A percentile compares a stretch with the other conserved stretches of the same genome.
Conservation (phyloP, 2,113 vertebrate genomes). For the Geococcyx californianus region DNA sequence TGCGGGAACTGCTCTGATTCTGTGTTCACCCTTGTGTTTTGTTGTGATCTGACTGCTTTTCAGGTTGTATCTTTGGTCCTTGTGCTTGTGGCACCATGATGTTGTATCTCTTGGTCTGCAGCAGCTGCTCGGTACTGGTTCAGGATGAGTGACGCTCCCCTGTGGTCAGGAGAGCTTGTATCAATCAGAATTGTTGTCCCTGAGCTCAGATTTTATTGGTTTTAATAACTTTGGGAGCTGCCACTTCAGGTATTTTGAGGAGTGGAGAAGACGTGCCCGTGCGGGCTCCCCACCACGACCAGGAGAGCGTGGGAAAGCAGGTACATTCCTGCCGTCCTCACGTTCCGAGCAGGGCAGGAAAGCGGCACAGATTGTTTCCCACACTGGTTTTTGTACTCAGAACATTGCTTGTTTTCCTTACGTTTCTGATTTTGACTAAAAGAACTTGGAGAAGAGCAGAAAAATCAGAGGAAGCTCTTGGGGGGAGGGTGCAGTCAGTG, state of each 20-base stretch:
- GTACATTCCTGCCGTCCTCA: not conserved
- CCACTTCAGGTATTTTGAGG: constrained; percentile 50
- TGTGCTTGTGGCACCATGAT: accelerated
- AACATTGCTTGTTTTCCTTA: not conserved
- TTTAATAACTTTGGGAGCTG: not conserved
- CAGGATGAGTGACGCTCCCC: not conserved
- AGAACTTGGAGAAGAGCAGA: not conserved
- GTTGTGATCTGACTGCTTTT: accelerated
- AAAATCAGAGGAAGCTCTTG: not conserved
- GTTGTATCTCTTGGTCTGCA: not conserved
- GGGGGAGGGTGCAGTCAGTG: no score
- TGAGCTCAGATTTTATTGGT: not conserved
- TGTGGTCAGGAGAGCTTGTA: not conserved
- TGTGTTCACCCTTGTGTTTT: accelerated
- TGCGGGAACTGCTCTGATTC: accelerated
- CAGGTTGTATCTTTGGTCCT: not conserved
- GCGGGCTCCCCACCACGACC: constrained; percentile 10
- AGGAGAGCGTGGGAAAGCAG: constrained; percentile 55
- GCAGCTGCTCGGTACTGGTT: not conserved
- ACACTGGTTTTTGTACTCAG: not conserved
- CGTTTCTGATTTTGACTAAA: not conserved
- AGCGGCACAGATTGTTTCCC: not conserved
- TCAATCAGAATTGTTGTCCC: not conserved
- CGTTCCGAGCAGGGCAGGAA: not conserved
- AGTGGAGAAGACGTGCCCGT: constrained; percentile 46